Percentiles rank a stretch among this genome's conserved stretches.
Evolutionary conservation across 2,113 vertebrate species (phyloP).

Genomic region (Chiloscyllium plagiosum): DNA sequence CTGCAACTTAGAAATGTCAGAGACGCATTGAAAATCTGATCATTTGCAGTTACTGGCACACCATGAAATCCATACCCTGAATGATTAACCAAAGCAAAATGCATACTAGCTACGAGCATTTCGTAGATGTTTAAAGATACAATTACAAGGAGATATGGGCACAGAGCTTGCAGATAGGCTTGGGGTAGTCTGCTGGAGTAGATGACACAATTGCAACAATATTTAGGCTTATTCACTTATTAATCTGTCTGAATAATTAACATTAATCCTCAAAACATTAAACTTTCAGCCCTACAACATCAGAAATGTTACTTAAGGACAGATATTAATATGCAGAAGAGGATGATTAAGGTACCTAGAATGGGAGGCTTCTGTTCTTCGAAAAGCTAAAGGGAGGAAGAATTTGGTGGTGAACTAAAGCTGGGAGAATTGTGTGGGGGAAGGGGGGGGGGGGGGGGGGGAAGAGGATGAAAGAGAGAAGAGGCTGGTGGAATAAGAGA

Average conservation of each 20-base stretch:
- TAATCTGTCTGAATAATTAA: neutral
- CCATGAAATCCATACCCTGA: neutral
- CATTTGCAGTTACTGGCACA: neutral
- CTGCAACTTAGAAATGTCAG: neutral
- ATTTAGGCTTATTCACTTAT: neutral
- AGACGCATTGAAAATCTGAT: neutral
- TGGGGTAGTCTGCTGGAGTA: neutral
- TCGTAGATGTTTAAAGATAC: too few species aligned
- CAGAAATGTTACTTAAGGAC: too few species aligned
- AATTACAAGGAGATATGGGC: too few species aligned
- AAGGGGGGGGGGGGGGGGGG: too few species aligned
- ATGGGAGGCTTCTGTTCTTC: too few species aligned
- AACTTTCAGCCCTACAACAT: neutral
- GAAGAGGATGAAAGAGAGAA: too few species aligned
- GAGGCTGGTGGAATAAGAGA: too few species aligned
- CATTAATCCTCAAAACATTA: neutral
- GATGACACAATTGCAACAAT: neutral
- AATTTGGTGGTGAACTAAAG: too few species aligned
- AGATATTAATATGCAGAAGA: too few species aligned
- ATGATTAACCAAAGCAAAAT: neutral
- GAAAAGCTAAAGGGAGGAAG: too few species aligned
- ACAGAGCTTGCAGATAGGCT: neutral
- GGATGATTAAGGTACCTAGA: too few species aligned
- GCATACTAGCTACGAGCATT: neutral
- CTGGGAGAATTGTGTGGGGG: too few species aligned